phyloP scores from a whole-genome alignment of 2,113 vertebrate species.

The Meles meles region DNA sequence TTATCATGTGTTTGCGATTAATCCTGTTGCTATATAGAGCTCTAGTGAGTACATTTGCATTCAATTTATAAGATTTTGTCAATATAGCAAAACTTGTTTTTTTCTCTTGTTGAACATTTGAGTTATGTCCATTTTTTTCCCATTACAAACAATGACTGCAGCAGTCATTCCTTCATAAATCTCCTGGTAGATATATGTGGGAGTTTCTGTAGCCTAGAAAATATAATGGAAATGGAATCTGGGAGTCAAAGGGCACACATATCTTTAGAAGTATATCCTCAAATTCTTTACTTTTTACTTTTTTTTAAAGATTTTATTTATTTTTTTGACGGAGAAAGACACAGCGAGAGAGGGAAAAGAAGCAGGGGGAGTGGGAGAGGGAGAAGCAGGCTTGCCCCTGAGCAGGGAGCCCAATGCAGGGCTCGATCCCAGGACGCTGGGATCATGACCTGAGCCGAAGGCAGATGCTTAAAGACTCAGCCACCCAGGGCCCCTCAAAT shows the following conservation, averaged over 20 bases:
- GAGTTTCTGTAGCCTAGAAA: background rate
- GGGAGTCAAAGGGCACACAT: background rate
- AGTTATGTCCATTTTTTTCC: background rate
- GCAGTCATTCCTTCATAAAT: background rate
- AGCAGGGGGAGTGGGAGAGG: too few species aligned
- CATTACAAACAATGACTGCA: background rate
- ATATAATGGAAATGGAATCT: background rate
- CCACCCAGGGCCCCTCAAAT: background rate
- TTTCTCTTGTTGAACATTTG: background rate
- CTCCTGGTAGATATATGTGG: background rate
- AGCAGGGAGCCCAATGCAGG: too few species aligned
- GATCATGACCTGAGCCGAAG: too few species aligned
- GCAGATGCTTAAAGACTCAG: too few species aligned
- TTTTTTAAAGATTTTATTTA: too few species aligned
- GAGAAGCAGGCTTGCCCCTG: too few species aligned
- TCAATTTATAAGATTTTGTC: background rate
- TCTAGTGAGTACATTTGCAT: conserved; percentile 4
- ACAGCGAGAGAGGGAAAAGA: too few species aligned
- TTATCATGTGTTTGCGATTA: background rate
- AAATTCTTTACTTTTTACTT: too few species aligned
- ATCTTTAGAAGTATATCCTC: background rate
- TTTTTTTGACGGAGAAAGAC: too few species aligned
- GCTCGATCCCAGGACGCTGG: too few species aligned
- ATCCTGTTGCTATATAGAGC: background rate
- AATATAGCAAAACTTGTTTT: background rate